Evolutionary conservation across 2,888 invertebrate genomes (phyloP).

Genomic region (Drosophila emarginata): DNA sequence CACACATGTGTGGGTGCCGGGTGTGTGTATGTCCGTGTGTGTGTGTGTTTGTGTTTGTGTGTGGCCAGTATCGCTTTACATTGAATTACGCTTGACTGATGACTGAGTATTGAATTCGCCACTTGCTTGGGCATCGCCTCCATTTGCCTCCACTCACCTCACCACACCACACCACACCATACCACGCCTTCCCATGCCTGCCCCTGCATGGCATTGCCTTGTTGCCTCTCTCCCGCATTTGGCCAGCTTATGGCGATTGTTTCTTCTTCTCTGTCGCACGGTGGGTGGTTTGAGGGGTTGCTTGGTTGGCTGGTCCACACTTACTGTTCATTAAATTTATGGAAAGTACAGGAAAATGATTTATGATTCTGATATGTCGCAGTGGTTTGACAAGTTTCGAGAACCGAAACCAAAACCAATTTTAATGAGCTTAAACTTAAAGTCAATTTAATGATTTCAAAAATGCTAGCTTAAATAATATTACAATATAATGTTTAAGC

Average conservation of each 20-base stretch:
- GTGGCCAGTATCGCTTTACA: constrained; percentile 60
- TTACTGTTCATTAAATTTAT: constrained; percentile 69
- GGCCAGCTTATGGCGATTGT: constrained; percentile 28
- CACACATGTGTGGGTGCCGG: not conserved
- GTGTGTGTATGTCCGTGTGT: not conserved
- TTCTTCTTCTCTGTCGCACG: not conserved
- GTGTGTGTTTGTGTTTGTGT: constrained; percentile 8
- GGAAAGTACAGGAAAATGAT: constrained; percentile 62
- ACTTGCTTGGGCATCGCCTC: constrained; percentile 12
- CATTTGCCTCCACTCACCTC: constrained; percentile 1
- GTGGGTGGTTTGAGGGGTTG: constrained; percentile 23
- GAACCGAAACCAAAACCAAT: constrained; percentile 17
- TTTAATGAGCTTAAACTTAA: constrained; percentile 59
- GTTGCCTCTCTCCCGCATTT: constrained; percentile 1
- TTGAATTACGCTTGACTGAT: constrained; percentile 70
- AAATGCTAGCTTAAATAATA: no score
- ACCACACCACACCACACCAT: no score
- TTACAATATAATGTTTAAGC: no score
- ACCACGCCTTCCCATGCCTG: not conserved
- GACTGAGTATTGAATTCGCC: constrained; percentile 56
- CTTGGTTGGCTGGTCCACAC: constrained; percentile 28
- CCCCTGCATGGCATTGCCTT: no score
- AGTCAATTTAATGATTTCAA: constrained; percentile 50
- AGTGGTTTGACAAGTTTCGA: constrained; percentile 9
- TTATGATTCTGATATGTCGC: constrained; percentile 45